A percentile compares a stretch with the other conserved stretches of the same genome.
These are phyloP conservation scores for Pseudomugil tenellus DNA, from an alignment of 2,797 vertebrate genomes.

Conservation along the genomic window DNA sequence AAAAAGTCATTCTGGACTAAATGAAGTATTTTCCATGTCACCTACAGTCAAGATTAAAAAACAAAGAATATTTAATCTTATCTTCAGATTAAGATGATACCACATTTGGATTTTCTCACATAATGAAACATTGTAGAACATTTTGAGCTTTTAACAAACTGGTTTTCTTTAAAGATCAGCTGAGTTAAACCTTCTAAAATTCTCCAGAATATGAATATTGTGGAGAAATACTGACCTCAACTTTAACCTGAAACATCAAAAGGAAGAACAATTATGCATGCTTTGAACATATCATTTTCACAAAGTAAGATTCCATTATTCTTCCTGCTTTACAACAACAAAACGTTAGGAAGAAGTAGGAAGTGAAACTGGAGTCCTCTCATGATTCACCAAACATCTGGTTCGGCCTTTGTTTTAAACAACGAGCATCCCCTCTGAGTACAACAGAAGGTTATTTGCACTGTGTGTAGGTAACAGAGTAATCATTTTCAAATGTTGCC, in stretches of 20 bases:
- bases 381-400: conserved; percentile 77
- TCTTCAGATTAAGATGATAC: background rate
- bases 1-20: background rate
- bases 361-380: conserved; percentile 79
- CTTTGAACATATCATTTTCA: conserved; percentile 77
- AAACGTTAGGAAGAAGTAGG: conserved; percentile 72
- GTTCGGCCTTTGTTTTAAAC: conserved; percentile 75
- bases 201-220: conserved; percentile 61
- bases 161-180: conserved; percentile 53
- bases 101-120: conserved; percentile 4
- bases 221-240: conserved; percentile 49
- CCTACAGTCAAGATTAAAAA: background rate
- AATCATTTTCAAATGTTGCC: conserved; percentile 83
- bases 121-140: conserved; percentile 25
- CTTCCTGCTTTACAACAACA: conserved; percentile 70
- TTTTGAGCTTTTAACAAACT: conserved; percentile 56
- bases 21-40: background rate
- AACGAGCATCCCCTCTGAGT: conserved; percentile 77
- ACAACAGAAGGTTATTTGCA: conserved; percentile 68
- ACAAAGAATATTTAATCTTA: background rate
- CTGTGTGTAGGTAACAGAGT: conserved; percentile 77
- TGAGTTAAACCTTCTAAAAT: conserved; percentile 65
- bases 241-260: conserved; percentile 71
- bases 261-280: conserved; percentile 73
- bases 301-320: conserved; percentile 75